Conservation (phyloP, 1,140 invertebrate species). For the Lamellibrachia luymesi region DNA sequence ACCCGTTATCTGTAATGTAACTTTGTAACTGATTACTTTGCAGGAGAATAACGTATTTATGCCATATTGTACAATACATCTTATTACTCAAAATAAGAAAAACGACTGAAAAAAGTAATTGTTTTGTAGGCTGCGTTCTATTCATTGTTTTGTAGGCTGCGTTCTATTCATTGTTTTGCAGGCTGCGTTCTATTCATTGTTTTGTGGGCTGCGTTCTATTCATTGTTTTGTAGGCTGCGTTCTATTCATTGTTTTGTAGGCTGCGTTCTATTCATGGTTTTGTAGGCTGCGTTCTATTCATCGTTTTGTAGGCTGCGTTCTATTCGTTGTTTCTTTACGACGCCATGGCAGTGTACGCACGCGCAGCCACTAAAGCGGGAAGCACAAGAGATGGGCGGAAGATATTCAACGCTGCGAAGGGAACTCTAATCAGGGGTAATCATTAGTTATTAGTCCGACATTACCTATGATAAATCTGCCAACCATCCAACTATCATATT, state of each 20-base stretch:
- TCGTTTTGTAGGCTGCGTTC: neutral
- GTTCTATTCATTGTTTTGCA: constrained; percentile 23
- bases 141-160: constrained; percentile 18
- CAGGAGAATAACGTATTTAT: neutral
- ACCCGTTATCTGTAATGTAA: neutral
- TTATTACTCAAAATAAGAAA: neutral
- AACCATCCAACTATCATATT: too few relatives aligned
- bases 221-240: constrained; percentile 5
- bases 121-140: constrained; percentile 18
- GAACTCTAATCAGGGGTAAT: neutral
- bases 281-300: constrained; percentile 20
- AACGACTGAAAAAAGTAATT: neutral
- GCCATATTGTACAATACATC: neutral
- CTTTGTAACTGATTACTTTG: neutral
- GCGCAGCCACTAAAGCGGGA: constrained; percentile 2
- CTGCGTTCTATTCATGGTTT: constrained; percentile 23
- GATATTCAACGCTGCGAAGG: constrained; percentile 16
- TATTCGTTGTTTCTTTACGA: constrained; percentile 19
- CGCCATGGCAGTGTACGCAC: constrained; percentile 17
- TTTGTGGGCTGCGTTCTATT: neutral
- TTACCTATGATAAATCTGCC: too few relatives aligned
- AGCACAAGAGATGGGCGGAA: constrained; percentile 7
- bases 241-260: constrained; percentile 23
- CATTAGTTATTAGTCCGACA: neutral
- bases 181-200: constrained; percentile 23